Evolutionary conservation across 2,113 vertebrate species (phyloP), one percentile per base, ranked within the genome.

Genomic region (Amphilophus citrinellus): DNA sequence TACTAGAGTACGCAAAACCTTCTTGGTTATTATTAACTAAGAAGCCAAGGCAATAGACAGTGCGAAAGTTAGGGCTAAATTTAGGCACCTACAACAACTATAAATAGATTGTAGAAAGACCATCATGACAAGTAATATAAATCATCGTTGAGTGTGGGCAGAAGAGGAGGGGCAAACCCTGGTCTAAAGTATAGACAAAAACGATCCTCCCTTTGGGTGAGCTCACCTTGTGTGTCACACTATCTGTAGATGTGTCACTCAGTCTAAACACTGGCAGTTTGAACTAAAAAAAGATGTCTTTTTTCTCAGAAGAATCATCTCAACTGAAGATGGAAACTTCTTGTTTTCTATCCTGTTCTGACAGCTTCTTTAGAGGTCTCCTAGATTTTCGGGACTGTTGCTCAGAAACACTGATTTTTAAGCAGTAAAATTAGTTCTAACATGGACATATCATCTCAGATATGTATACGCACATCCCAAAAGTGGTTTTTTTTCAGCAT

Each of bases 201-300:
- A 59, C 59, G 37, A 42, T 44, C 56, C 18, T 76, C 57, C 47
- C 66, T 47, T 71, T 10, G 15, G 56, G n/a, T 80, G 57, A 47
- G 47, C 80, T 79, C 9, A 30, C 22, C 56, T 57, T 83, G 53
- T 86, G 63, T 42, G 13, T 87, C 76, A 84, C 61, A 59, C 63
- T 76, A 61, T 61, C 22, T 83, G 32, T 22, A 81, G 44, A 61
- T 79, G 61, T 83, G 79, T 42, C 30, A 63, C 37, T 62, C 30
- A 81, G 57, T 78, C 59, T 82, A 75, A 89, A 87, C 79, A 84
- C 11, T 8, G 24, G 61, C 47, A 60, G 57, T 10, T 7, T 65
- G 13, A 84, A 71, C 7, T 42, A 61, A 37, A 30, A 61, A 61
- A 30, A 71, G 8, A 47, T 47, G 42, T 9, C 32, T 71, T 24